phyloP scores from a whole-genome alignment of 2,113 vertebrate species.

The Pygoscelis adeliae region DNA sequence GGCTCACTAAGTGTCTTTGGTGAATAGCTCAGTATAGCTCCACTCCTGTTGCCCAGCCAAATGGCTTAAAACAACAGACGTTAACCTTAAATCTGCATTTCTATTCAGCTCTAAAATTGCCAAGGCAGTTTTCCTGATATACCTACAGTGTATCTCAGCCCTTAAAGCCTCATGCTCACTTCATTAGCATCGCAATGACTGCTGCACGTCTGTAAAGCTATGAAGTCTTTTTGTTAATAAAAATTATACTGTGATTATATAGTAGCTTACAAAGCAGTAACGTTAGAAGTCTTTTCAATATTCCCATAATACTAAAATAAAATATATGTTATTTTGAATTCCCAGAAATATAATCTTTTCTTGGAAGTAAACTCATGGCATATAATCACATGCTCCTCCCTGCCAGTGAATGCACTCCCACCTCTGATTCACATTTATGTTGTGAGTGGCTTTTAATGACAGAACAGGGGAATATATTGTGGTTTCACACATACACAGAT shows the following conservation, averaged over 20 bases:
- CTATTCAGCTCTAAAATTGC: neutral
- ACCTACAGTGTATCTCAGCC: conserved; percentile 37
- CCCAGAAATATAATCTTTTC: conserved; percentile 66
- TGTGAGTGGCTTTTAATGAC: conserved; percentile 73
- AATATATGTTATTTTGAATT: conserved; percentile 43
- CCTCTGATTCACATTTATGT: conserved; percentile 45
- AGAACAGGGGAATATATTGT: conserved; percentile 73
- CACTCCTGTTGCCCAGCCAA: conserved; percentile 16
- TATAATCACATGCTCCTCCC: conserved; percentile 15
- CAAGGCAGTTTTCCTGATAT: conserved; percentile 39
- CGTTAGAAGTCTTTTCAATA: conserved; percentile 58
- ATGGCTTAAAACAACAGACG: neutral
- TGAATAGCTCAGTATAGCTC: neutral
- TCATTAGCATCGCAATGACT: conserved; percentile 49
- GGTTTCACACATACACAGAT: conserved; percentile 77
- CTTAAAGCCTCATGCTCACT: conserved; percentile 51
- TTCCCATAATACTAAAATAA: conserved; percentile 69
- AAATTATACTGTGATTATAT: conserved; percentile 65
- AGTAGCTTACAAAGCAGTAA: conserved; percentile 69
- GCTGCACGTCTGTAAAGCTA: conserved; percentile 41
- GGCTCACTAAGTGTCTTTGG: neutral
- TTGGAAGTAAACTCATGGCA: conserved; percentile 57
- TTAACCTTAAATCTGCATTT: conserved; percentile 36
- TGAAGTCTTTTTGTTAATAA: conserved; percentile 67
- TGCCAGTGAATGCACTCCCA: neutral